Evolutionary conservation across 2,888 invertebrate species (phyloP), one percentile per base, ranked within the genome.

Genomic region (Busseola fusca): DNA sequence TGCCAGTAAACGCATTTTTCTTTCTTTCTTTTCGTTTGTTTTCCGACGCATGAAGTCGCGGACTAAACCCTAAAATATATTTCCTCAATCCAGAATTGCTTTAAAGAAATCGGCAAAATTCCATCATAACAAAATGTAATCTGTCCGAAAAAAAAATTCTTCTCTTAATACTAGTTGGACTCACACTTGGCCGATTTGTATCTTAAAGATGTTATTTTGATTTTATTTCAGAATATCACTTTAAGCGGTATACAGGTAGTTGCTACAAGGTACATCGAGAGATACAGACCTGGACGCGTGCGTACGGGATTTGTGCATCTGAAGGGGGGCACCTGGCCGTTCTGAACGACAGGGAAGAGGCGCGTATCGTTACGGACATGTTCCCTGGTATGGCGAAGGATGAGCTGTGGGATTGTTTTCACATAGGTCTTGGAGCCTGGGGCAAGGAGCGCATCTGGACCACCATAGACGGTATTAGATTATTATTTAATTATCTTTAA

Each of bases 291-390:
- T 78, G 77, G 77, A 21, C 48, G 16, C 50, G 30, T 3, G 77
- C 77, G 10, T 65, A 64, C 37, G 54, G 56, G 34, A 63, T 76
- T 27, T 78, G 77, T 27, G 64, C 48, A 0, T 37, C 52, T 21
- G 77, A 78, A 40, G 77, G 77, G 4, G 76, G 57, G 0, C 48
- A 77, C 64, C 62, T 77, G 57, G 76, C 65, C 16, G 57, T 77
- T 62, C n/a, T 81, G 18, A 65, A 78, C 30, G 45, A 81, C 21
- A 18, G 6, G 14, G 62, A 58, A n/a, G 77, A 78, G n/a, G 81
- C 81, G 9, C 45, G 12, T 25, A 25, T 54, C 7, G 3, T 81
- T 14, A 65, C 7, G 21, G 57, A 34, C 4, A 34, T 78, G 69
- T 69, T 78, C 16, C 68, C 76, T 37, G 34, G 16, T 6, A 3